Base-by-base conservation (phyloP, 2,888 invertebrate species). In the Leptogaster cylindrica region DNA sequence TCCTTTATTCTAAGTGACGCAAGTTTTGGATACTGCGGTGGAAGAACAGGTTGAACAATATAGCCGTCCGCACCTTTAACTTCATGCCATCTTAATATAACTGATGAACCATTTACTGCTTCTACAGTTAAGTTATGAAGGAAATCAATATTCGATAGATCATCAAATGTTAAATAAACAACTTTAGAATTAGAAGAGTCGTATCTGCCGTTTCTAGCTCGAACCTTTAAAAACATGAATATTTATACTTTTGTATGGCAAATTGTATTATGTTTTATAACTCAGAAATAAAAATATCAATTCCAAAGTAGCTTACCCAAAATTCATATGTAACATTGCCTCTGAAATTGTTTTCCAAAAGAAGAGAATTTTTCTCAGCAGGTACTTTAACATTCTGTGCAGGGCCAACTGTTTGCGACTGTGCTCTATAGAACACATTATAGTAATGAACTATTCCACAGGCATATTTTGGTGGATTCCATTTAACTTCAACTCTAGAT, bases 381-480 rank as follows among this genome's bases (percentile, higher is more conserved):
- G 46, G 66, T 4, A 73, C 71, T 31, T 72, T 73, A 3, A 70
- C 68, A n/a, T 70, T 68, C 65, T 72, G 70, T 3, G 66, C 68
- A 12, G 67, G 36, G 3, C 80, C 81, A 31, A 84, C 80, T 0
- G 88, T 86, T 8, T 88, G 88, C 2, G 84, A 76, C 1, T 86
- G 86, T 0, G 91, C 90, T 1, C 85, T 84, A 77, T 88, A 86
- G 75, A 84, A 86, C 0, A 89, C 86, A 44, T 83, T 82, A 77
- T 92, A 93, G 44, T 82, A 81, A 0, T 76, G 81, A 1, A 92
- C 83, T 0, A 81, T 73, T 0, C 92, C 92, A 69, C 87, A 87
- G 0, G 89, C 85, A 27, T 81, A 75, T 2, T 78, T 76, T 0
- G 93, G 92, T 7, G 85, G 81, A 70, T 86, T 84, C 93, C 93